These are phyloP conservation scores for Psammodynastes pulverulentus DNA, from an alignment of 2,113 vertebrate species.

Conservation along the genomic window DNA sequence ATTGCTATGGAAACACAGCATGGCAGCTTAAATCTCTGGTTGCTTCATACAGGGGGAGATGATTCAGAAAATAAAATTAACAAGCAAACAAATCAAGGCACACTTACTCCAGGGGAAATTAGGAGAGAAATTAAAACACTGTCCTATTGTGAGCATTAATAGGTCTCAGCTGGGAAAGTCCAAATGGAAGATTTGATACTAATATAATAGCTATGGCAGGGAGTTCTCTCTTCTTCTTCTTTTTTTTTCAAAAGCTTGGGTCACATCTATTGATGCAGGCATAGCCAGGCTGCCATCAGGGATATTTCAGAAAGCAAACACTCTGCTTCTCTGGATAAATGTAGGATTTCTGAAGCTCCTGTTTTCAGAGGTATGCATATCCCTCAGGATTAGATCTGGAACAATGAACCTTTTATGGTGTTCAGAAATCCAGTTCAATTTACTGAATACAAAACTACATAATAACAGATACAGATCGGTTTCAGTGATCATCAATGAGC, in stretches of 20 bases:
- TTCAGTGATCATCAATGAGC: not conserved
- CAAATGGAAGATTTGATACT: slow-evolving; percentile 15
- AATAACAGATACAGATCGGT: not conserved
- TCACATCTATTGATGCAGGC: not conserved
- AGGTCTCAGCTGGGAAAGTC: slow-evolving; percentile 15
- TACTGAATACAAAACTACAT: not conserved
- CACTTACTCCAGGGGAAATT: slow-evolving; percentile 12
- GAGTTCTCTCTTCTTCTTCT: not conserved
- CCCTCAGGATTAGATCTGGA: not conserved
- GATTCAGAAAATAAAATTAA: slow-evolving; percentile 47
- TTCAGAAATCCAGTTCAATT: not conserved
- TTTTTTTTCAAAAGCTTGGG: not conserved
- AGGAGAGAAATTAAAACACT: slow-evolving; percentile 22
- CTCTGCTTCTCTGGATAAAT: slow-evolving; percentile 1
- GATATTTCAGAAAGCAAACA: not conserved
- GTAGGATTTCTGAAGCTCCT: not conserved
- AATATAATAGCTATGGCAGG: not conserved
- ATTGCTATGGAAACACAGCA: slow-evolving; percentile 69
- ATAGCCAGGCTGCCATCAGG: not conserved
- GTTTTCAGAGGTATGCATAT: not conserved
- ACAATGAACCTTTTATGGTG: not conserved
- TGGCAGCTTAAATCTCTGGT: slow-evolving; percentile 50
- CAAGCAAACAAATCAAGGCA: slow-evolving; percentile 22
- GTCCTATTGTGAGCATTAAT: slow-evolving; percentile 19
- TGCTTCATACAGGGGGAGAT: slow-evolving; percentile 43